Evolutionary conservation across 1,140 invertebrate genomes (phyloP).

Genomic region (Anastrepha obliqua): DNA sequence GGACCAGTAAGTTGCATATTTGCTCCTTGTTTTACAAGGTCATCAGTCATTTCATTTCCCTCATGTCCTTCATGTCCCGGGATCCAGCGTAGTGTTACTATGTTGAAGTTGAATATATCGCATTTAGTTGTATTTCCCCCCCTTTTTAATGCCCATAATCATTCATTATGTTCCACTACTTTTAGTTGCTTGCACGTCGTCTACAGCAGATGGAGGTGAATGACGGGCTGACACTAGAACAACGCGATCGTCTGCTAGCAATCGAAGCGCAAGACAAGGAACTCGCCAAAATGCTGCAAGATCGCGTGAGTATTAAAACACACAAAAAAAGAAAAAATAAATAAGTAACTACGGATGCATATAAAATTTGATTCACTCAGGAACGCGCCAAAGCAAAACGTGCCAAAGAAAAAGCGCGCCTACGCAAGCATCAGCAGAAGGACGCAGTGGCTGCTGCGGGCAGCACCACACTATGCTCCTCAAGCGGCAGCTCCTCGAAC

Average conservation of each 20-base stretch:
- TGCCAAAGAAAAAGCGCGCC: constrained; percentile 81
- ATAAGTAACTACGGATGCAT: background rate
- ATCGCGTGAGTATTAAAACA: constrained; percentile 78
- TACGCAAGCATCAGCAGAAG: constrained; percentile 76
- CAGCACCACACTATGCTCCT: constrained; percentile 68
- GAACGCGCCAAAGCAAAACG: constrained; percentile 82
- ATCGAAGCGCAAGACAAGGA: constrained; percentile 95
- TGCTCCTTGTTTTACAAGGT: too few species aligned
- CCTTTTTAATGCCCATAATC: too few species aligned
- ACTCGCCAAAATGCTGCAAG: constrained; percentile 90
- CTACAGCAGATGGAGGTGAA: constrained; percentile 79
- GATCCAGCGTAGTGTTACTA: too few species aligned
- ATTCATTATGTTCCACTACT: background rate
- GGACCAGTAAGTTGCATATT: too few species aligned
- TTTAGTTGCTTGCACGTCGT: constrained; percentile 76
- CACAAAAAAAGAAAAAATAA: background rate
- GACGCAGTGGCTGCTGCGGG: constrained; percentile 66
- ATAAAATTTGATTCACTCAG: constrained; percentile 64
- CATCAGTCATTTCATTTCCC: too few species aligned
- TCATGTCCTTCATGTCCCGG: too few species aligned
- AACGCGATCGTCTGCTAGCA: constrained; percentile 81
- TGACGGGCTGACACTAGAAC: constrained; percentile 74
- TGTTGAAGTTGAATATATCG: too few species aligned
- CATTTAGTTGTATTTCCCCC: too few species aligned
- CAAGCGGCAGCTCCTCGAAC: constrained; percentile 56